phyloP scores from a whole-genome alignment of 2,113 vertebrate species.

The Mastomys coucha region DNA sequence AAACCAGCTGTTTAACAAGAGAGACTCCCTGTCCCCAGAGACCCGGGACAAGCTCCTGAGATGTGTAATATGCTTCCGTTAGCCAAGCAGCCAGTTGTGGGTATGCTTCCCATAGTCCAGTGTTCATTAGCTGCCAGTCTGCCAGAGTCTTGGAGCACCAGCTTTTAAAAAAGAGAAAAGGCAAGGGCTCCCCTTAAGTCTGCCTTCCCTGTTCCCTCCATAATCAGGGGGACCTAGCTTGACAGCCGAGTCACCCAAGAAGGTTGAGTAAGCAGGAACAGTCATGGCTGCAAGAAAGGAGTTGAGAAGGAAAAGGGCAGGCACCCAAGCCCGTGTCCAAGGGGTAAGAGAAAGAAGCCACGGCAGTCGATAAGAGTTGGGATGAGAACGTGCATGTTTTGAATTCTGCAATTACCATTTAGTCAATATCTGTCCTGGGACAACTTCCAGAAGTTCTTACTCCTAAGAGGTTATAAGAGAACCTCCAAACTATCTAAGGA shows the following conservation, averaged over 20 bases:
- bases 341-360: background rate
- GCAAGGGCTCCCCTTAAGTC: background rate
- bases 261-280: background rate
- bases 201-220: background rate
- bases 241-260: background rate
- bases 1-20: slow-evolving; percentile 85
- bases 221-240: background rate
- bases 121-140: slow-evolving; percentile 58
- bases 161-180: slow-evolving; percentile 45
- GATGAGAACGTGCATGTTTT: slow-evolving; percentile 2
- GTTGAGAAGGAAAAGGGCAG: background rate
- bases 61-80: slow-evolving; percentile 71
- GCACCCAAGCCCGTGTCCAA: background rate
- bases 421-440: slow-evolving; percentile 35
- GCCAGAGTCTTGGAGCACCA: slow-evolving; percentile 38
- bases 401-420: background rate
- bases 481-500: background rate
- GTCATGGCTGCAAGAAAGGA: background rate
- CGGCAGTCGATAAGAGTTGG: background rate
- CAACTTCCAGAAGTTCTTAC: slow-evolving; percentile 51
- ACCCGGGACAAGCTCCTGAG: slow-evolving; percentile 70
- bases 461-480: slow-evolving; percentile 42
- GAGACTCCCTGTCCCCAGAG: slow-evolving; percentile 81
- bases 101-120: slow-evolving; percentile 66
- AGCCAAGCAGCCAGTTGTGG: slow-evolving; percentile 62